Conservation (phyloP, 2,888 invertebrate genomes). For the Mycalesis mineus region DNA sequence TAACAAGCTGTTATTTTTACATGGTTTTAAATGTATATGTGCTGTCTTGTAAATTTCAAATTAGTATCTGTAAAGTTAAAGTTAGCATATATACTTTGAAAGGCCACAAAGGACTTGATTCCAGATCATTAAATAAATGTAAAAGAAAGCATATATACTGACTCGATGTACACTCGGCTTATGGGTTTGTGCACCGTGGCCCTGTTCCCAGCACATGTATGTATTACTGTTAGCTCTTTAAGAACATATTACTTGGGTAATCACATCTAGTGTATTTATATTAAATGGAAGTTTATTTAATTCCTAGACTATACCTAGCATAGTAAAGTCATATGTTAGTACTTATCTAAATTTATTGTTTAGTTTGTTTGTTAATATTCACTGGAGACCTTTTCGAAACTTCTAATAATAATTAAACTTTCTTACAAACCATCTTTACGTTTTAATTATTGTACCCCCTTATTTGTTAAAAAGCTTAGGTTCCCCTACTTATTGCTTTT, state of each 20-base stretch:
- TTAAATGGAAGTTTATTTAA: slow-evolving; percentile 73
- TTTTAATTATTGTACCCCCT: neutral
- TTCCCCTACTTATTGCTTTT: too few species aligned
- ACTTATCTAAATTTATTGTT: slow-evolving; percentile 77
- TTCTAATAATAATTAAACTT: slow-evolving; percentile 75
- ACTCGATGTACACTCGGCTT: neutral
- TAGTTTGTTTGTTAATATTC: slow-evolving; percentile 70
- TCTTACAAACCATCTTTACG: slow-evolving; percentile 65
- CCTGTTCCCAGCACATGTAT: slow-evolving; percentile 50
- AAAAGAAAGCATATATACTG: neutral
- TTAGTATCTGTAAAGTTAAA: too few species aligned
- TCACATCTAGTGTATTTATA: slow-evolving; percentile 77
- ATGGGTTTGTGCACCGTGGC: neutral
- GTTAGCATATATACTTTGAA: neutral
- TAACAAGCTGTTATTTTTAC: too few species aligned
- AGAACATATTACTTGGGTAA: slow-evolving; percentile 56
- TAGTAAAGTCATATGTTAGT: slow-evolving; percentile 76
- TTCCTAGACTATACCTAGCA: slow-evolving; percentile 74
- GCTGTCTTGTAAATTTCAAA: too few species aligned
- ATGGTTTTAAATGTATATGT: too few species aligned
- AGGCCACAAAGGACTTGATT: too few species aligned
- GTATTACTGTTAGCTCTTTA: slow-evolving; percentile 62
- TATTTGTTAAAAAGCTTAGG: too few species aligned
- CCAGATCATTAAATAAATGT: too few species aligned
- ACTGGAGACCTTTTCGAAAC: slow-evolving; percentile 78